phyloP scores from a whole-genome alignment of 2,888 invertebrate species.

The Phortica magna region DNA sequence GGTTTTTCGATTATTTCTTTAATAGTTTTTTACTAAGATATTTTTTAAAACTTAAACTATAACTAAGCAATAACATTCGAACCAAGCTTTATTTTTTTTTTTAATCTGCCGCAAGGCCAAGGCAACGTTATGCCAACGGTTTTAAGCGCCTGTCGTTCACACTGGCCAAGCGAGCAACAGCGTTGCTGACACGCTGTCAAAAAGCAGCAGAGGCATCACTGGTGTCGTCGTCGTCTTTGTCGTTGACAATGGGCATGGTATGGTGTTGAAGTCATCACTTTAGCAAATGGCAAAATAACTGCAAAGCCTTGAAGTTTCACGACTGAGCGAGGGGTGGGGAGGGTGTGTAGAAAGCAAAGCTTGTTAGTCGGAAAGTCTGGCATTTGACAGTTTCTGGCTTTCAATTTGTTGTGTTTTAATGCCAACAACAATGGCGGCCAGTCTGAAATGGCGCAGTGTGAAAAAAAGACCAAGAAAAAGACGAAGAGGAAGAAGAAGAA shows the following conservation, averaged over 20 bases:
- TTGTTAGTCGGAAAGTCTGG: constrained; percentile 15
- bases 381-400: constrained; percentile 18
- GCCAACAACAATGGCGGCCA: constrained; percentile 8
- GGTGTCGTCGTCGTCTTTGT: constrained; percentile 5
- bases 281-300: neutral
- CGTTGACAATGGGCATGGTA: neutral
- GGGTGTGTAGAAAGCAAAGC: neutral
- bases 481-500: neutral
- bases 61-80: no score
- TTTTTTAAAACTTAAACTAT: neutral
- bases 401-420: neutral
- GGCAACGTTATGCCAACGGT: no score
- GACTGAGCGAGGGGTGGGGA: neutral
- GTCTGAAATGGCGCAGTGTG: neutral
- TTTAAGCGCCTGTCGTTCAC: neutral
- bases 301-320: neutral
- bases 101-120: no score
- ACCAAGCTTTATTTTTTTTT: no score
- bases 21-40: neutral
- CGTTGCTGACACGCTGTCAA: constrained; percentile 18
- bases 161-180: neutral
- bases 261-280: neutral
- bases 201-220: neutral
- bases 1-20: neutral
- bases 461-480: neutral